Evolutionary conservation across 2,113 vertebrate species (phyloP).

Genomic region (Mesocricetus auratus): DNA sequence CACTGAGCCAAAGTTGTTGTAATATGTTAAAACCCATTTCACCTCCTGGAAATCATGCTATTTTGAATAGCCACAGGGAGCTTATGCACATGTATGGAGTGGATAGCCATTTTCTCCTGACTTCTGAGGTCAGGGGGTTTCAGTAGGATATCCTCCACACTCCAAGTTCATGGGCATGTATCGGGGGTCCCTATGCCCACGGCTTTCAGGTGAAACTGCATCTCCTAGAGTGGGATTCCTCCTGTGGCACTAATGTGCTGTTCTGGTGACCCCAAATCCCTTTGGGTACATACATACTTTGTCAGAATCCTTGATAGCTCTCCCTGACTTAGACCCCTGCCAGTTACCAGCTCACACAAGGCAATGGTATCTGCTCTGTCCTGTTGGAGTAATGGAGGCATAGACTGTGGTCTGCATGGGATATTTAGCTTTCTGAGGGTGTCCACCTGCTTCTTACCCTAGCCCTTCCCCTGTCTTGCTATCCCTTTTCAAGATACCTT

Average conservation of each 20-base stretch:
- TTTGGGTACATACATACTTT: not conserved
- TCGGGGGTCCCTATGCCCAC: not conserved
- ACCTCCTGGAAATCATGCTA: not conserved
- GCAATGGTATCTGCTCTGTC: no score
- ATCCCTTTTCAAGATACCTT: not conserved
- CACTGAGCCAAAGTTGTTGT: not conserved
- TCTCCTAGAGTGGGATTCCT: not conserved
- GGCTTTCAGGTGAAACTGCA: accelerated
- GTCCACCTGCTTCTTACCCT: not conserved
- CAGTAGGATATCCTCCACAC: no score
- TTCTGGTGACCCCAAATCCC: accelerated
- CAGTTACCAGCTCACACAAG: not conserved
- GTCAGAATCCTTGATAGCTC: not conserved
- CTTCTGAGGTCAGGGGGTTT: not conserved
- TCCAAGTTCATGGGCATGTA: not conserved
- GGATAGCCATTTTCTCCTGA: not conserved
- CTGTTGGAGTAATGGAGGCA: not conserved
- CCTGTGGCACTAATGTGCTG: accelerated
- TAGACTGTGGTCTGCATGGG: accelerated
- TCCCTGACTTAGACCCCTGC: not conserved
- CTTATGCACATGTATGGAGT: not conserved
- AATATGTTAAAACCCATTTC: not conserved
- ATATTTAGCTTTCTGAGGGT: not conserved
- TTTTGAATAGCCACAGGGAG: not conserved
- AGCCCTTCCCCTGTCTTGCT: not conserved